Evolutionary conservation across 2,113 vertebrate genomes (phyloP).

Genomic region (Gadus macrocephalus): DNA sequence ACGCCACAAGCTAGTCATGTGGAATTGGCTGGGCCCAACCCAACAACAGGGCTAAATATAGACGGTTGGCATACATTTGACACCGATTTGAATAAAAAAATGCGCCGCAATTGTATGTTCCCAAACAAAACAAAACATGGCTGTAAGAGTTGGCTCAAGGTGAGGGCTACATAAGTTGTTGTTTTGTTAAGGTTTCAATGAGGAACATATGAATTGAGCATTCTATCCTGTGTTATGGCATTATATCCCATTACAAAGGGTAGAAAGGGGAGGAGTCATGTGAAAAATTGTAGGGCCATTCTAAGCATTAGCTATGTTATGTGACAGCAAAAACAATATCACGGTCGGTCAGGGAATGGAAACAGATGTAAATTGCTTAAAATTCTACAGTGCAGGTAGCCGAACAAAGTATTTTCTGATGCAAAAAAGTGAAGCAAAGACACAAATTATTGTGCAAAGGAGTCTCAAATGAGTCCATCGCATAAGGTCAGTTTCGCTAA

Average conservation of each 20-base stretch:
- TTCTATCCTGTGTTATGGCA: background rate
- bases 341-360: background rate
- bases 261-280: background rate
- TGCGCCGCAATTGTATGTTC: background rate
- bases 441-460: background rate
- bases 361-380: background rate
- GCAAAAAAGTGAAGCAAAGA: background rate
- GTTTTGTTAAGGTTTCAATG: too few relatives aligned
- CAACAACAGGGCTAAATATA: background rate
- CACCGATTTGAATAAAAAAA: background rate
- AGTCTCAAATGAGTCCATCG: constrained; percentile 1
- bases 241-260: background rate
- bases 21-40: background rate
- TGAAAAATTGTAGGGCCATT: background rate
- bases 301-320: background rate
- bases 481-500: background rate
- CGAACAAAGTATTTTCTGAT: too few relatives aligned
- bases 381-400: background rate
- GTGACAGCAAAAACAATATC: background rate
- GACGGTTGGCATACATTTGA: background rate
- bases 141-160: background rate
- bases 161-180: background rate
- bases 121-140: background rate
- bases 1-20: constrained; percentile 1
- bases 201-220: background rate